Evolutionary conservation across 2,113 vertebrate genomes (phyloP).

Genomic region (Halcyon senegalensis): DNA sequence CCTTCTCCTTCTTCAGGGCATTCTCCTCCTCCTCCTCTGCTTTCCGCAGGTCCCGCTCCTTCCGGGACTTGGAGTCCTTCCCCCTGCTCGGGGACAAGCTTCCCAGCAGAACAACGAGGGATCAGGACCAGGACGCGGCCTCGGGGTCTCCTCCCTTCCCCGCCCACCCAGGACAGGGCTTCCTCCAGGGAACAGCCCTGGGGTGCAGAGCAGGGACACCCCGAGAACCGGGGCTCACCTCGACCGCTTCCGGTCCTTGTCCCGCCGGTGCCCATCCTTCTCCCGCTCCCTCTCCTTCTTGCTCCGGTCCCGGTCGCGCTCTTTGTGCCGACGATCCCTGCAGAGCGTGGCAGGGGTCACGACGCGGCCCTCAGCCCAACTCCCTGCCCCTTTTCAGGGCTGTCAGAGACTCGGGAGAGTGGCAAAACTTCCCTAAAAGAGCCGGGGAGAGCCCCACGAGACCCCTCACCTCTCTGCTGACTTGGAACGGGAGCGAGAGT

Average conservation of each 20-base stretch:
- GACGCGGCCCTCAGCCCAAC: fast-evolving
- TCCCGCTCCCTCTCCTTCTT: conserved; percentile 92
- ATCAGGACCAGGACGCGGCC: fast-evolving
- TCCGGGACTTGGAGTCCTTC: conserved; percentile 86
- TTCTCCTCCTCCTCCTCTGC: conserved; percentile 90
- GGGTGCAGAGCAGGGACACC: too few species aligned
- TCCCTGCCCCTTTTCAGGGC: fast-evolving
- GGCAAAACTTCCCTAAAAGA: not conserved
- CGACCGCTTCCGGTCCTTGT: conserved; percentile 88
- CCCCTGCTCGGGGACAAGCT: conserved; percentile 86
- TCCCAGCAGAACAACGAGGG: not conserved
- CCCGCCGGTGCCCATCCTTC: conserved; percentile 84
- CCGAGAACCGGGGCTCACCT: conserved; percentile 66
- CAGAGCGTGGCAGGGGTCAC: fast-evolving
- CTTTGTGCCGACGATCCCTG: conserved; percentile 91
- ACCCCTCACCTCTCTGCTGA: conserved; percentile 85
- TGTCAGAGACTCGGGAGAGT: fast-evolving
- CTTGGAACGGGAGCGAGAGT: conserved; percentile 85
- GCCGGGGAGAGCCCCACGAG: fast-evolving
- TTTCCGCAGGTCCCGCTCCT: conserved; percentile 85
- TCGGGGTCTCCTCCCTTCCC: too few species aligned
- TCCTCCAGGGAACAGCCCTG: not conserved
- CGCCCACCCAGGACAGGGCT: too few species aligned
- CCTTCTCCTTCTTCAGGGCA: conserved; percentile 87
- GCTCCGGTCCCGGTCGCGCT: conserved; percentile 84